phyloP scores from a whole-genome alignment of 2,797 vertebrate species.

The Alosa sapidissima region DNA sequence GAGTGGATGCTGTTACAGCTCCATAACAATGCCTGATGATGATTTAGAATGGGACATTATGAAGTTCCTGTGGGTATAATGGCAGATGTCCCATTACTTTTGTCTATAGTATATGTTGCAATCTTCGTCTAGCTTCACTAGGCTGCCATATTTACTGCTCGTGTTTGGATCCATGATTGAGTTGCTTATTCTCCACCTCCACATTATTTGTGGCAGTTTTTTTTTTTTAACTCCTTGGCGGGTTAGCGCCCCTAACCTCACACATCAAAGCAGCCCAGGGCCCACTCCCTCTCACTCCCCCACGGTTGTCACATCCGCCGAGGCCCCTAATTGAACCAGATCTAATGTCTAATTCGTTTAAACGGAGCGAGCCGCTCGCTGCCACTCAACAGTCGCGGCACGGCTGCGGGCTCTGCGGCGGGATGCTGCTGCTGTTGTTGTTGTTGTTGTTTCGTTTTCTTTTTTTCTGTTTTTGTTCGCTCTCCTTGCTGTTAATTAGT shows the following conservation, averaged over 20 bases:
- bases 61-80: no score
- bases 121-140: background rate
- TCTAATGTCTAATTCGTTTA: constrained; percentile 51
- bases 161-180: constrained; percentile 19
- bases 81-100: no score
- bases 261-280: background rate
- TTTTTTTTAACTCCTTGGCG: background rate
- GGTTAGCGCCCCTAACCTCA: background rate
- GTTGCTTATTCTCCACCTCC: constrained; percentile 20
- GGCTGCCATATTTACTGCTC: background rate
- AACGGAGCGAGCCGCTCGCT: constrained; percentile 37
- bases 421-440: constrained; percentile 38
- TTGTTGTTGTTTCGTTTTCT: constrained; percentile 42
- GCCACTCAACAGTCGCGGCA: constrained; percentile 45
- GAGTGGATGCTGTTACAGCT: no score
- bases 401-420: constrained; percentile 41
- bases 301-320: background rate
- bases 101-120: background rate
- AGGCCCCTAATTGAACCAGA: constrained; percentile 27
- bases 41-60: no score
- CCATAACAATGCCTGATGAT: no score
- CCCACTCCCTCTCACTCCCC: background rate
- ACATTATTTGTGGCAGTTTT: background rate
- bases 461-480: constrained; percentile 16
- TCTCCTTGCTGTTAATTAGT: constrained; percentile 48